Evolutionary conservation across 2,797 vertebrate genomes (phyloP), one percentile per base, ranked within the genome.

Genomic region (Mormyrus proboscirostris): DNA sequence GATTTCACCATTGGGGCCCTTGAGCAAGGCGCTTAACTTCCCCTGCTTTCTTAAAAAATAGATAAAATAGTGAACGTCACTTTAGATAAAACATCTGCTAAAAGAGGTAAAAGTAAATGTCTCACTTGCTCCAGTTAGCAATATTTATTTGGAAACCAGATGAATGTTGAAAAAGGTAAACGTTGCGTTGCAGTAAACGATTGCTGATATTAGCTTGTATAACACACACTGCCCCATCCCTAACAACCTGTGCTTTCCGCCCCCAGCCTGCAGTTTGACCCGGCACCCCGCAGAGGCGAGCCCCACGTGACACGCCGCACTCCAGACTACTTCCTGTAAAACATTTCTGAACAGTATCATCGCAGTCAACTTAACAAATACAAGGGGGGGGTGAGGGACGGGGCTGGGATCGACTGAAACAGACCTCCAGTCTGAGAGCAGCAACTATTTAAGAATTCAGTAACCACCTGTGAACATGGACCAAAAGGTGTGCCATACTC

Each of bases 281-380:
- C 98, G 0, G 98, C 98, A 0, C 98, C 98, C 19, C 98, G 98
- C 88, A 95, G 98, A 97, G 98, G 98, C 88, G 98, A 99, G 90
- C 98, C 98, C 89, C 98, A 99, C 16, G 98, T 99, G 86, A 99
- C 98, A 88, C 97, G 98, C 90, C 97, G 98, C 91, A 99, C 98
- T 92, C 98, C 98, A 90, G 98, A 99, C 94, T 99, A 99, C 96
- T 99, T 99, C 96, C 96, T 99, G 96, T 99, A 97, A 97, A 95
- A 93, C 33, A 92, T 96, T 93, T 93, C 94, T 97, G 96, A 97
- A 97, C 96, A 97, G 95, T 96, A 96, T 97, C 96, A 95, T 96
- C 96, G 96, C 95, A 94, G 95, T 96, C 95, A 96, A 95, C 94
- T 93, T 95, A 89, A 94, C 38, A 94, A 91, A 92, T 89, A 38